phyloP scores from a whole-genome alignment of 2,113 vertebrate species.

The Gobius niger region DNA sequence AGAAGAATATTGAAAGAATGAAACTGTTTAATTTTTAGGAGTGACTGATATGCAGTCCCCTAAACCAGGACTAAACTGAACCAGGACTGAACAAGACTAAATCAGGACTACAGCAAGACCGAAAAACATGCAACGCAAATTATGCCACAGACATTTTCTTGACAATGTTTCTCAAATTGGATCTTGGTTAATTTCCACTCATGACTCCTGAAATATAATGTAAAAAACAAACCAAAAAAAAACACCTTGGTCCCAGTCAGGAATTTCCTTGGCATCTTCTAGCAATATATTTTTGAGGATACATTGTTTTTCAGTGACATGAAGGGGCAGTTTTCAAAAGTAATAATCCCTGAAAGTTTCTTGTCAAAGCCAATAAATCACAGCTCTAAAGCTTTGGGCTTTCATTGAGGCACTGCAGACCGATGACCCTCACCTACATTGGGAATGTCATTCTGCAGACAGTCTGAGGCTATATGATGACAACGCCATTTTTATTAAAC shows the following conservation, averaged over 20 bases:
- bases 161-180: too few species aligned
- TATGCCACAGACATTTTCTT: too few species aligned
- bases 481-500: slow-evolving; percentile 21
- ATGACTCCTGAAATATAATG: too few species aligned
- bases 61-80: too few species aligned
- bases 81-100: too few species aligned
- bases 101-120: too few species aligned
- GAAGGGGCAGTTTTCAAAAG: slow-evolving; percentile 16
- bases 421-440: slow-evolving; percentile 14
- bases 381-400: slow-evolving; percentile 31
- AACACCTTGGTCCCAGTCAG: not conserved
- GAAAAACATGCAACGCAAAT: too few species aligned
- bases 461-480: slow-evolving; percentile 6
- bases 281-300: not conserved
- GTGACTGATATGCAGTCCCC: too few species aligned
- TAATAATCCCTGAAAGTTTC: slow-evolving; percentile 26
- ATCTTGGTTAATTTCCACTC: too few species aligned
- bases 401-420: slow-evolving; percentile 12
- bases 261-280: not conserved
- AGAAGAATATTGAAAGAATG: too few species aligned
- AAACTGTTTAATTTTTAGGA: too few species aligned
- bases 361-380: slow-evolving; percentile 48
- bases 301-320: not conserved
- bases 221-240: not conserved
- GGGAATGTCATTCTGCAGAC: slow-evolving; percentile 31